Evolutionary conservation across 2,888 invertebrate genomes (phyloP), one percentile per base, ranked within the genome.

Genomic region (Ferrisia virgata): DNA sequence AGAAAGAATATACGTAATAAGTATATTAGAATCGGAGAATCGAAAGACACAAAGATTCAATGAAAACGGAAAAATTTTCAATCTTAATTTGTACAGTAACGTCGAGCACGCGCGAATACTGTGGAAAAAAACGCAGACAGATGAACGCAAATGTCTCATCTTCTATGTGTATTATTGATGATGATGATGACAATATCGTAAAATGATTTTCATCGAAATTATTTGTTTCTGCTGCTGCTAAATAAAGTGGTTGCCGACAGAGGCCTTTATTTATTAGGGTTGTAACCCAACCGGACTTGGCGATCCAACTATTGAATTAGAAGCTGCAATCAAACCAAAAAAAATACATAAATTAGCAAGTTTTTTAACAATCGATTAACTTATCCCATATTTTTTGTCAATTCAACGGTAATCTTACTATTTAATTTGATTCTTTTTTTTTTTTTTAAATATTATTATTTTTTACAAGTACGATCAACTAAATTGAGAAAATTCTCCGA

Each of bases 251-350:
- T 28, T 11, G 2, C 22, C 8, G 18, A n/a, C 4, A 8, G 5
- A 2, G 2, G 6, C 6, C 53, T 0, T 6, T 22, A 58, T 58
- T 84, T 58, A n/a, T n/a, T n/a, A 84, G 5, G 79, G 84, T 40
- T 84, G 84, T 2, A 79, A 53, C 64, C 84, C 84, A n/a, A 79
- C 84, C 22, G 84, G 84, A 79, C 84, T 84, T 8, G 84, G 79
- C 2, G 84, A 84, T 25, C 79, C 84, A 22, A 79, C 69, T 28
- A 84, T 84, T 28, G 79, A 64, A 79, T 84, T 84, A 13, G 40
- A 22, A 79, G 69, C 84, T 84, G 64, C 6, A 58, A 79, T n/a
- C n/a, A 58, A 79, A 36, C 5, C 18, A 47, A 43, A 3, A 13
- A 43, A 40, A 43, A 43, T 11, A 1, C 2, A 1, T 15, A 43